Base-by-base conservation (phyloP, 2,888 invertebrate genomes). In the Dicycla oo region DNA sequence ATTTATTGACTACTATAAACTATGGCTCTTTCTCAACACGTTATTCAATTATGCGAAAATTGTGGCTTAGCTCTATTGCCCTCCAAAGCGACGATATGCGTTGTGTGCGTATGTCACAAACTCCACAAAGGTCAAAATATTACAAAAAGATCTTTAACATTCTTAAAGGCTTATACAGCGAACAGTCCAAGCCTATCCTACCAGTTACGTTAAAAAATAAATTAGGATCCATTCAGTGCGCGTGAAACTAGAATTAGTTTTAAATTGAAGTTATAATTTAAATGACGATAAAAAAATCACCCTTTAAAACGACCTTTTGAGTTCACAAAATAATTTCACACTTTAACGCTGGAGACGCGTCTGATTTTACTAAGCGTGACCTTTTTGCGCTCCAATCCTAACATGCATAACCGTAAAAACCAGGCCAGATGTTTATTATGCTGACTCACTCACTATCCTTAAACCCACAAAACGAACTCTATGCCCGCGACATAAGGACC, bases 381-480 rank as follows among this genome's bases (percentile, higher is more conserved):
- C 90, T 90, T 91, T 91, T 91, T 89, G 86, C 86, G 86, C 79
- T 83, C 72, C 80, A 85, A 89, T 88, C 87, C 88, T 87, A 88
- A n/a, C n/a, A 90, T 88, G 88, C 90, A 90, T 87, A 88, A 84
- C 88, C 87, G 83, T 89, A 90, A 90, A 90, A 91, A 88, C 79
- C 83, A 87, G 85, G 82, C 89, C 93, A 94, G 92, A 91, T 94
- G 92, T 89, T 91, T 91, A 90, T 88, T 90, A 81, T 88, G 94
- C 93, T 93, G 93, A 94, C 85, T 94, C 94, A 94, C 85, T 94
- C 94, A 94, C 88, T 81, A 85, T 83, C 82, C 81, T 81, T 83
- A 34, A 66, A 85, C 80, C 75, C 85, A 84, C 85, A 80, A 77
- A 73, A 70, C 75, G 68, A 73, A 80, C 84, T 80, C 76, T 89